A percentile compares a stretch with the other conserved stretches of the same genome.
These are phyloP conservation scores for Synergus itoensis DNA, from an alignment of 2,888 invertebrate genomes.

Conservation along the genomic window DNA sequence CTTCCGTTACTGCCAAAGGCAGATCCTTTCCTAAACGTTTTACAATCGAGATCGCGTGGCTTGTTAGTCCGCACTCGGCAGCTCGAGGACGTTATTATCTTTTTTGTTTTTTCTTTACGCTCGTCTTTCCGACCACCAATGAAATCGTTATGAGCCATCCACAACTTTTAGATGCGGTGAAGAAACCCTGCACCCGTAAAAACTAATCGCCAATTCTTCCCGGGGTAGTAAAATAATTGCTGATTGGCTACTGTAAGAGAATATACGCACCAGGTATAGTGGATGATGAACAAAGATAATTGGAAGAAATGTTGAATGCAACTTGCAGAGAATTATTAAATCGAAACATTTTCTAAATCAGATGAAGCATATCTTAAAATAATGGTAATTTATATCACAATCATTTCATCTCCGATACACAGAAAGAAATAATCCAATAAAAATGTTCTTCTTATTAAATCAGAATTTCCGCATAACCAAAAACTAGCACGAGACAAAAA, in stretches of 20 bases:
- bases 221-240: slow-evolving; percentile 35
- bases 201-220: slow-evolving; percentile 19
- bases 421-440: too few species aligned
- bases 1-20: slow-evolving; percentile 46
- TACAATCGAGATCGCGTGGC: slow-evolving; percentile 55
- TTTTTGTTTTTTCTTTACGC: slow-evolving; percentile 4
- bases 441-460: background rate
- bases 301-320: slow-evolving; percentile 9
- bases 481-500: background rate
- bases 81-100: slow-evolving; percentile 29
- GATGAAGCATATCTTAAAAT: background rate
- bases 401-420: background rate
- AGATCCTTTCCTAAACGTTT: slow-evolving; percentile 53
- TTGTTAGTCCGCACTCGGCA: slow-evolving; percentile 50
- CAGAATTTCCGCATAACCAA: background rate
- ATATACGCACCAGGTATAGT: slow-evolving; percentile 5
- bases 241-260: slow-evolving; percentile 33
- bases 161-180: slow-evolving; percentile 22
- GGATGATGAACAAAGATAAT: slow-evolving; percentile 22
- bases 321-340: slow-evolving; percentile 19
- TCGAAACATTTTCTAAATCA: slow-evolving; percentile 5
- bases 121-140: slow-evolving; percentile 25
- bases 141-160: slow-evolving; percentile 36
- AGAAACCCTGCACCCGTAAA: slow-evolving; percentile 22
- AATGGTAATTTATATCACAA: background rate